Evolutionary conservation across 1,140 invertebrate genomes (phyloP).

Genomic region (Atopsyche davidsoni): DNA sequence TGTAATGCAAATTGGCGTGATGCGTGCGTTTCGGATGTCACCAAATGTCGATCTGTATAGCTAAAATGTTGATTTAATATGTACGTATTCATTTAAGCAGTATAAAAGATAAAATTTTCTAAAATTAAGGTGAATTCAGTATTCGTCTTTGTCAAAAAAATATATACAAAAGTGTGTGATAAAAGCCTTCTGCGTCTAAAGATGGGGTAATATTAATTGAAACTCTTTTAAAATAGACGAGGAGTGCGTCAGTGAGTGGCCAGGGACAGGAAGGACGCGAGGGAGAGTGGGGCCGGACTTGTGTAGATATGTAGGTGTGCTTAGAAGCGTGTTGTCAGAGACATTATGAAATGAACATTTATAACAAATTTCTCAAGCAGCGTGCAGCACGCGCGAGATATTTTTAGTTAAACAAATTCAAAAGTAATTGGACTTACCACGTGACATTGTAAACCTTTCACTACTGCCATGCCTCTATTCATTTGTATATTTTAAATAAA

Average conservation of each 20-base stretch:
- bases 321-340: conserved; percentile 16
- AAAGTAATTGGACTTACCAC: conserved; percentile 15
- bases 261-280: background rate
- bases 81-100: too few relatives aligned
- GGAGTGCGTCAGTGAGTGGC: background rate
- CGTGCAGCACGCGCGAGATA: conserved; percentile 15
- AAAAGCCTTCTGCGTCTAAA: conserved; percentile 22
- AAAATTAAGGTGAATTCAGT: too few relatives aligned
- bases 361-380: conserved; percentile 27
- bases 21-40: too few relatives aligned
- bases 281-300: background rate
- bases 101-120: too few relatives aligned
- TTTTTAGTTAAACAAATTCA: conserved; percentile 27
- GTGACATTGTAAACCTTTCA: conserved; percentile 18
- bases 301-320: conserved; percentile 10
- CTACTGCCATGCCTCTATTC: conserved; percentile 29
- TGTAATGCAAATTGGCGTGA: too few relatives aligned
- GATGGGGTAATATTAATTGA: conserved; percentile 6
- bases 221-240: background rate
- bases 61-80: too few relatives aligned
- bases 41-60: too few relatives aligned
- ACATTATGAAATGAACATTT: conserved; percentile 27
- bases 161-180: conserved; percentile 15
- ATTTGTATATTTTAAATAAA: conserved; percentile 22
- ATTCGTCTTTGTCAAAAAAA: background rate